phyloP scores from a whole-genome alignment of 2,797 vertebrate genomes.

The Betta splendens region DNA sequence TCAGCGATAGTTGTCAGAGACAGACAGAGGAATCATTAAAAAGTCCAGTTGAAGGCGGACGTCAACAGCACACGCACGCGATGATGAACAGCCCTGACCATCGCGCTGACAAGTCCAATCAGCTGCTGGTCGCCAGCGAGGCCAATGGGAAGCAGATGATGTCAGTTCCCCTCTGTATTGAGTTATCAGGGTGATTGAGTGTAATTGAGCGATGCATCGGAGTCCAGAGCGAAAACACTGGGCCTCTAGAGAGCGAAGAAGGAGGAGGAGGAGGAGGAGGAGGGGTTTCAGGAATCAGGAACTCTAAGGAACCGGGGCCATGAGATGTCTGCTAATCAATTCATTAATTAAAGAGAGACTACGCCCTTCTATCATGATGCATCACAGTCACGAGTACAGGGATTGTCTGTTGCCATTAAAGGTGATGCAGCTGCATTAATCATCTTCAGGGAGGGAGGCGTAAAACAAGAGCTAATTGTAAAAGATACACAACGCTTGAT shows the following conservation, averaged over 20 bases:
- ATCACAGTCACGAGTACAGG: background rate
- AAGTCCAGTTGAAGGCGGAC: conserved; percentile 15
- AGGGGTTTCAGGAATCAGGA: conserved; percentile 65
- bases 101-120: conserved; percentile 57
- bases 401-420: background rate
- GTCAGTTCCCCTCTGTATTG: conserved; percentile 73
- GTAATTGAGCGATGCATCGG: conserved; percentile 76
- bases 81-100: conserved; percentile 45
- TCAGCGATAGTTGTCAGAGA: conserved; percentile 8
- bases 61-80: conserved; percentile 4
- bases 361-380: conserved; percentile 15
- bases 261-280: conserved; percentile 43
- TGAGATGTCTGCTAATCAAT: conserved; percentile 43
- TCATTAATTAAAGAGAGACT: conserved; percentile 29
- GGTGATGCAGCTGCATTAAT: background rate
- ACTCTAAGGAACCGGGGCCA: conserved; percentile 39
- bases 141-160: conserved; percentile 69
- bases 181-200: conserved; percentile 73
- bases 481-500: background rate
- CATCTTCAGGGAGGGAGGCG: background rate
- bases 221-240: conserved; percentile 61
- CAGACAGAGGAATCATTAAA: background rate
- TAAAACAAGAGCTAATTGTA: background rate
- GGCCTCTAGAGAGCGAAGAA: conserved; percentile 57
- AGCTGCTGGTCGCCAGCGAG: conserved; percentile 63